These are phyloP conservation scores for Sinodicranocentrus sp. DNA, from an alignment of 2,888 invertebrate species.

Conservation along the genomic window DNA sequence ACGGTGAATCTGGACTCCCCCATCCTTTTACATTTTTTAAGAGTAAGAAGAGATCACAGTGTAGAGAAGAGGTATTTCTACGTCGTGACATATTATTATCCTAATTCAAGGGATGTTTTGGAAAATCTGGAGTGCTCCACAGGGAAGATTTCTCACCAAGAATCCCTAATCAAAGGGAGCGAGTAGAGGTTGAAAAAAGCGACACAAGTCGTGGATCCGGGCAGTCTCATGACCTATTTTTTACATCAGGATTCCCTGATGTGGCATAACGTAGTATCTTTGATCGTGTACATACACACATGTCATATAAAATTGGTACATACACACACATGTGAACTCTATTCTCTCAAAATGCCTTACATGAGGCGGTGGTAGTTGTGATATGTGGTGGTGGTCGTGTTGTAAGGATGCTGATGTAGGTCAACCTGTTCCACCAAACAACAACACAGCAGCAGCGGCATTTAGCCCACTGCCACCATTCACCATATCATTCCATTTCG, in stretches of 20 bases:
- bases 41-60: too few relatives aligned
- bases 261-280: conserved; percentile 52
- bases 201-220: conserved; percentile 66
- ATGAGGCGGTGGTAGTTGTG: too few relatives aligned
- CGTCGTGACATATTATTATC: conserved; percentile 58
- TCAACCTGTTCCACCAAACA: conserved; percentile 69
- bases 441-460: conserved; percentile 45
- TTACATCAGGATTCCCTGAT: conserved; percentile 60
- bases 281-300: conserved; percentile 39
- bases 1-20: too few relatives aligned
- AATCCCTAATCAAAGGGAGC: conserved; percentile 25
- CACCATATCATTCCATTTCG: conserved; percentile 32
- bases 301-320: not conserved
- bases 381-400: conserved; percentile 5
- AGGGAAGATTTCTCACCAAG: conserved; percentile 38
- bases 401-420: conserved; percentile 65
- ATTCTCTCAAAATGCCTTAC: too few relatives aligned
- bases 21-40: too few relatives aligned
- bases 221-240: conserved; percentile 70
- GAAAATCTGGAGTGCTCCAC: conserved; percentile 45
- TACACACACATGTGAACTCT: not conserved
- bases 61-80: too few relatives aligned
- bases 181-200: conserved; percentile 5
- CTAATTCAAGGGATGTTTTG: conserved; percentile 22
- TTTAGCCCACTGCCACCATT: conserved; percentile 62